Base-by-base conservation (phyloP, 2,888 invertebrate genomes). In the Pimpla rufipes region DNA sequence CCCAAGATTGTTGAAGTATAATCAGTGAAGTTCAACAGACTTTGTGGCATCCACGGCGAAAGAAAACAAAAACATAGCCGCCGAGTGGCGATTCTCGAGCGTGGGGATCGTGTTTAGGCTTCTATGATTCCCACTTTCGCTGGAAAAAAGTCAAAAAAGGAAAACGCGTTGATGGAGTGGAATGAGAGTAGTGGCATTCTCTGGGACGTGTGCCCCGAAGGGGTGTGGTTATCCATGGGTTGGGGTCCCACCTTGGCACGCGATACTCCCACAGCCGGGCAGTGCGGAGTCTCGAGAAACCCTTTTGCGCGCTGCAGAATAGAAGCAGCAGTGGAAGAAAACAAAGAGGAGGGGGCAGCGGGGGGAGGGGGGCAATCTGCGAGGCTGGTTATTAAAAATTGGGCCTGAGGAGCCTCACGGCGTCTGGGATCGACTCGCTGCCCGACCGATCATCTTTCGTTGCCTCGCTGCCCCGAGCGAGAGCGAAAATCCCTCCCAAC, bases 361-460 rank as follows among this genome's bases (percentile, higher is more conserved):
- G 7, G 5, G 18, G 35, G 16, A 21, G 50, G 11, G n/a, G 45
- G 37, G 35, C 21, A 52, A 37, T 78, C 84, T 71, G 75, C 81
- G 79, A 83, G 84, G 78, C 79, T 78, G 81, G 87, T 90, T 89
- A 90, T 90, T 89, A 90, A 90, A 90, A 90, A 88, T 87, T 82
- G 68, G 78, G 86, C 87, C 87, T 11, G 18, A 18, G 35, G 45
- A 35, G 59, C 29, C 37, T 13, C 62, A 8, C 59, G 42, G 21
- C 18, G 66, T 50, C 55, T 62, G 73, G 84, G 37, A 76, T 75
- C 55, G 70, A 73, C 81, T 68, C 77, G 29, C 75, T 83, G 85
- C n/a, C 68, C 62, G 71, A 64, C 66, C 37, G 84, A 75, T 79
- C 80, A 85, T 83, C 62, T 68, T 55, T 81, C 82, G 85, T 84